Percentiles rank a stretch among this genome's conserved stretches.
phyloP scores from a whole-genome alignment of 1,140 invertebrate species.

The Drosophila lacertosa region DNA sequence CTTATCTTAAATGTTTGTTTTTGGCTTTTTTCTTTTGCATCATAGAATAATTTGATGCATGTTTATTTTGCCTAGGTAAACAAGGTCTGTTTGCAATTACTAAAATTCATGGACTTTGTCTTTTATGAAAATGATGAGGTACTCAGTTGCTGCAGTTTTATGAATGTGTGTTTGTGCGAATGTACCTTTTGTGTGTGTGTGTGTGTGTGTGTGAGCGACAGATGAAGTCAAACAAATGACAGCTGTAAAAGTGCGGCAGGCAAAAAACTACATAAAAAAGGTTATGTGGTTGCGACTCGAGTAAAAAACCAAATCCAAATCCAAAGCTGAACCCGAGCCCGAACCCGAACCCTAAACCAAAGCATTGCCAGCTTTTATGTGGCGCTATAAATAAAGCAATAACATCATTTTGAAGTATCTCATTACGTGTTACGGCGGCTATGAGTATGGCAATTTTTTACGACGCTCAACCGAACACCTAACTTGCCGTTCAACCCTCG shows the following conservation, averaged over 20 bases:
- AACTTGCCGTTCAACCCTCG: neutral
- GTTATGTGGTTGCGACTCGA: slow-evolving; percentile 25
- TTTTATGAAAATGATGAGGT: slow-evolving; percentile 55
- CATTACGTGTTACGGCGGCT: slow-evolving; percentile 74
- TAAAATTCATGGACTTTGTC: slow-evolving; percentile 55
- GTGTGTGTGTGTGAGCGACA: slow-evolving; percentile 26
- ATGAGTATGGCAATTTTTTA: slow-evolving; percentile 73
- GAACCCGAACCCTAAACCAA: slow-evolving; percentile 32
- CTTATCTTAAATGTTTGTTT: neutral
- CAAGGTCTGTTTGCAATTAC: slow-evolving; percentile 56
- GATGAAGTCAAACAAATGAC: slow-evolving; percentile 58
- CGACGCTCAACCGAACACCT: slow-evolving; percentile 38
- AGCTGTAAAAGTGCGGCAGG: slow-evolving; percentile 51
- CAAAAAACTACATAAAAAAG: slow-evolving; percentile 51
- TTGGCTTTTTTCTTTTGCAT: neutral
- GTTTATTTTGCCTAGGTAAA: slow-evolving; percentile 46
- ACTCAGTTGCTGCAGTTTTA: slow-evolving; percentile 51
- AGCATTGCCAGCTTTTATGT: slow-evolving; percentile 58
- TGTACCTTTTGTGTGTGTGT: slow-evolving; percentile 43
- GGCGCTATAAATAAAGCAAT: slow-evolving; percentile 79
- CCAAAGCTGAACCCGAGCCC: slow-evolving; percentile 16
- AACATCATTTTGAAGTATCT: slow-evolving; percentile 82
- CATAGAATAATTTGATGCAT: slow-evolving; percentile 12
- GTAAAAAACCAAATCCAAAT: slow-evolving; percentile 25
- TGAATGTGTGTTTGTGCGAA: slow-evolving; percentile 25